These are phyloP conservation scores for Eudyptes chrysolophus DNA, from an alignment of 2,113 vertebrate genomes.

Conservation along the genomic window DNA sequence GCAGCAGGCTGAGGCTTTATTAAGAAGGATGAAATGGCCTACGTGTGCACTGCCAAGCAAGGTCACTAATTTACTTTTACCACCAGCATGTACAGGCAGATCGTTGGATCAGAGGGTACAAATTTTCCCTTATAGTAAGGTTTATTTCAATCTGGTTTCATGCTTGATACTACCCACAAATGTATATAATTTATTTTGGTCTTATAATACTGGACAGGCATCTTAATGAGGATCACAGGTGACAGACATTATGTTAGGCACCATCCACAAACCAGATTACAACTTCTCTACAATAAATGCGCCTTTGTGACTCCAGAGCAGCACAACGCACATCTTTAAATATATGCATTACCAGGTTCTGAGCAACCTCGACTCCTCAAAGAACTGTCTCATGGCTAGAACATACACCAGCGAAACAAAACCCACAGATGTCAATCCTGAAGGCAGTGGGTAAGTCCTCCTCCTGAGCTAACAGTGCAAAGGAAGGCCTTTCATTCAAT, in stretches of 20 bases:
- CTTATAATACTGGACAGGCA: not conserved
- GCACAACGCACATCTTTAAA: not conserved
- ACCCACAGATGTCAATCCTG: not conserved
- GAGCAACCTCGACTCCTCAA: not conserved
- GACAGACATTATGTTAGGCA: not conserved
- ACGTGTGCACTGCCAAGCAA: not conserved
- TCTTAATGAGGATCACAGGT: not conserved
- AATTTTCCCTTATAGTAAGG: not conserved
- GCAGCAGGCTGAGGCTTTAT: constrained; percentile 5
- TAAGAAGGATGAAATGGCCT: constrained; percentile 8
- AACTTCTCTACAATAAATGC: not conserved
- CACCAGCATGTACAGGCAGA: not conserved
- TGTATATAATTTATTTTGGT: not conserved
- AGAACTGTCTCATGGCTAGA: not conserved
- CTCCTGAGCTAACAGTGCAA: not conserved
- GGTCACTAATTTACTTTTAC: not conserved
- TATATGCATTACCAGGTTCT: not conserved
- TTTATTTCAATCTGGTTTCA: not conserved
- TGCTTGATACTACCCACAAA: not conserved
- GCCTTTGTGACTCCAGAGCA: not conserved
- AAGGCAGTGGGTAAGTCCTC: not conserved
- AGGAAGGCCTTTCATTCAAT: not conserved
- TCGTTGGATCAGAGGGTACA: not conserved
- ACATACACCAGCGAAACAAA: not conserved
- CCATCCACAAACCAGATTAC: not conserved